phyloP scores from a whole-genome alignment of 1,140 invertebrate species.

The Zophobas atratus region DNA sequence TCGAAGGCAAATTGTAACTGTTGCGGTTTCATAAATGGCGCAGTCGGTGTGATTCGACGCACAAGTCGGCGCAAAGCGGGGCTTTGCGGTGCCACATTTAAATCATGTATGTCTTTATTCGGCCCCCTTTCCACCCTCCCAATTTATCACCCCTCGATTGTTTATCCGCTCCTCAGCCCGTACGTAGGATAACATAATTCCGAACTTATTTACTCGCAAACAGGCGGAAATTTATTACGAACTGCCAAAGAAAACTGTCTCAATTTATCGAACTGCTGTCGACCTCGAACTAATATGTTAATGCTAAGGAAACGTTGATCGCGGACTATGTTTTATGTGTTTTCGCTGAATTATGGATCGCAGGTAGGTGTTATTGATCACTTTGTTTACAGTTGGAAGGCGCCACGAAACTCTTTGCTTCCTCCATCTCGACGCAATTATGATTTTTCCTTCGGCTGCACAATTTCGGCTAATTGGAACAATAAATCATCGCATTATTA shows the following conservation, averaged over 20 bases:
- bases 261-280: slow-evolving; percentile 40
- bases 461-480: slow-evolving; percentile 18
- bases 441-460: neutral
- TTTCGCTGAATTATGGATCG: slow-evolving; percentile 53
- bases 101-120: too few relatives aligned
- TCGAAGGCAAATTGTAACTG: too few relatives aligned
- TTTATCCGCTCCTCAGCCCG: neutral
- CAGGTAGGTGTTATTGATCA: slow-evolving; percentile 56
- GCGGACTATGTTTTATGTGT: slow-evolving; percentile 50
- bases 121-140: too few relatives aligned
- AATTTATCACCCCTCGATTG: neutral
- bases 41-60: too few relatives aligned
- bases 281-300: slow-evolving; percentile 44
- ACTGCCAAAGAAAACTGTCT: slow-evolving; percentile 43
- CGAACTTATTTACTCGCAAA: slow-evolving; percentile 30
- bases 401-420: slow-evolving; percentile 44
- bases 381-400: slow-evolving; percentile 50
- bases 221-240: slow-evolving; percentile 36
- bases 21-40: too few relatives aligned
- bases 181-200: slow-evolving; percentile 22
- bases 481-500: slow-evolving; percentile 38
- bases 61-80: too few relatives aligned
- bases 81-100: too few relatives aligned
- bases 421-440: slow-evolving; percentile 19
- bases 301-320: slow-evolving; percentile 44